Conservation (phyloP, 2,888 invertebrate species). For the Eutolmus rufibarbis region DNA sequence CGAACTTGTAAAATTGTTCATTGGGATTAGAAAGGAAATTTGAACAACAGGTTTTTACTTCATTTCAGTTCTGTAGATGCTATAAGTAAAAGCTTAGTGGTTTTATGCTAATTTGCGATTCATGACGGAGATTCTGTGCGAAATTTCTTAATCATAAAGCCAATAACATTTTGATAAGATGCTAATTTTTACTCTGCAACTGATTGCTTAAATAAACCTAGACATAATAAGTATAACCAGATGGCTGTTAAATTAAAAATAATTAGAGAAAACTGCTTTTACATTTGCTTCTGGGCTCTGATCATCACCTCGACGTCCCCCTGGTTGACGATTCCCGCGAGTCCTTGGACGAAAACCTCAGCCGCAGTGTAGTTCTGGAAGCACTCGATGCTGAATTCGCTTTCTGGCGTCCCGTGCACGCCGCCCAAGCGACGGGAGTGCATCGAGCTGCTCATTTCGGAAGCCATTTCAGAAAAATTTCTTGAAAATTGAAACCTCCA, state of each 20-base stretch:
- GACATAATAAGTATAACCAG: not conserved
- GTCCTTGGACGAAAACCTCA: conserved; percentile 90
- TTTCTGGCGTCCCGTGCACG: conserved; percentile 52
- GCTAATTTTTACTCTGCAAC: too few species aligned
- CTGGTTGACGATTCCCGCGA: conserved; percentile 90
- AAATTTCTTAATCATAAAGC: too few species aligned
- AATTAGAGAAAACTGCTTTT: conserved; percentile 48
- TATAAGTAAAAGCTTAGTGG: too few species aligned
- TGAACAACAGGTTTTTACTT: too few species aligned
- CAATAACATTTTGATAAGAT: too few species aligned
- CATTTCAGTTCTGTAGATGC: too few species aligned
- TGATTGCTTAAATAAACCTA: too few species aligned
- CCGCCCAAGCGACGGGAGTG: conserved; percentile 50
- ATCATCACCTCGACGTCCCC: conserved; percentile 90
- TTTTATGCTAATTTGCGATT: too few species aligned
- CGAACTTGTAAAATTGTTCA: too few species aligned
- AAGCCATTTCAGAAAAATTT: conserved; percentile 48
- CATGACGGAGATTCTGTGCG: too few species aligned
- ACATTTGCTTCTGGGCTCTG: conserved; percentile 92
- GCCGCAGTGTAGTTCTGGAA: conserved; percentile 90
- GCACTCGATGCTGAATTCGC: conserved; percentile 76
- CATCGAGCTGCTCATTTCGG: conserved; percentile 53
- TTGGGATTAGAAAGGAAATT: too few species aligned
- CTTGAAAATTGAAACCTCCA: not conserved
- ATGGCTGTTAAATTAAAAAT: not conserved